Conservation (phyloP, 2,888 invertebrate genomes). For the Lomographa bimaculata region DNA sequence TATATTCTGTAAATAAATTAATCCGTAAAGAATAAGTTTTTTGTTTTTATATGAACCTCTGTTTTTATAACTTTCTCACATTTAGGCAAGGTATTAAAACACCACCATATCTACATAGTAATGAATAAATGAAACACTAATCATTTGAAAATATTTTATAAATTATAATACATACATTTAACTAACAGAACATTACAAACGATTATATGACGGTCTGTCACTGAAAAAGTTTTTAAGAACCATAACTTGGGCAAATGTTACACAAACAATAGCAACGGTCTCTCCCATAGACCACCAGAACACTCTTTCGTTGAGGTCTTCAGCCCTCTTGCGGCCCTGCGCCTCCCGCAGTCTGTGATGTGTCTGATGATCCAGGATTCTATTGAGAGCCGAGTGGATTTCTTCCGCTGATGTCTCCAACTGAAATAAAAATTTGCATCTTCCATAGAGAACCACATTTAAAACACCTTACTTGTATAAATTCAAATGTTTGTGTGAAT, state of each 20-base stretch:
- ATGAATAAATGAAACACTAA: no score
- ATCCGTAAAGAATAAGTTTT: no score
- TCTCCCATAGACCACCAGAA: constrained; percentile 97
- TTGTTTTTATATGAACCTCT: no score
- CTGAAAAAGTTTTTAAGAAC: constrained; percentile 95
- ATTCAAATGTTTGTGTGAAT: no score
- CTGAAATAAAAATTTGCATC: constrained; percentile 81
- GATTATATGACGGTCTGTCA: constrained; percentile 74
- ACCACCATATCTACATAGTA: no score
- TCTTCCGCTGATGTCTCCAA: constrained; percentile 96
- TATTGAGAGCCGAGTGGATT: constrained; percentile 94
- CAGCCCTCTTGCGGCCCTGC: constrained; percentile 97
- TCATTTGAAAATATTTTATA: constrained; percentile 57
- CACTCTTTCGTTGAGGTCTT: constrained; percentile 97
- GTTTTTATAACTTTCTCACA: no score
- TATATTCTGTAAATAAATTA: no score
- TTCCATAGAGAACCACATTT: no score
- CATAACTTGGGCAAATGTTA: constrained; percentile 95
- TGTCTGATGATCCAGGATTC: constrained; percentile 97
- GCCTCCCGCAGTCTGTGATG: constrained; percentile 98
- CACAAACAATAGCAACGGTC: constrained; percentile 91
- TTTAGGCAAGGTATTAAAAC: no score
- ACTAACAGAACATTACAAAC: constrained; percentile 70
- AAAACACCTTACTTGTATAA: no score
- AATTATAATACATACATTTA: constrained; percentile 60